A percentile compares a stretch with the other conserved stretches of the same genome.
Evolutionary conservation across 2,113 vertebrate genomes (phyloP).

Genomic region (Guaruba guarouba): DNA sequence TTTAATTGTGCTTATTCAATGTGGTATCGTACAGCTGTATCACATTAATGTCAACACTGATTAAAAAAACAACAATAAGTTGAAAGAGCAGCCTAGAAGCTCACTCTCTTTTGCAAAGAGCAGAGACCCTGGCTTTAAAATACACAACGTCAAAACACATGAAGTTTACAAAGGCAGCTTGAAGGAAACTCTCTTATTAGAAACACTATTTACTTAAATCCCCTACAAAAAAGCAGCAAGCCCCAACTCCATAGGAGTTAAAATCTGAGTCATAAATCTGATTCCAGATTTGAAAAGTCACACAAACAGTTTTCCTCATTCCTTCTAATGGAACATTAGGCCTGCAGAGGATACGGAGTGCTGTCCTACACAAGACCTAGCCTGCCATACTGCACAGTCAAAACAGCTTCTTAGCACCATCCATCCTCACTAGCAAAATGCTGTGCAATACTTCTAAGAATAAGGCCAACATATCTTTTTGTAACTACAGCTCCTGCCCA

Average conservation of each 20-base stretch:
- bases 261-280: background rate
- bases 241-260: background rate
- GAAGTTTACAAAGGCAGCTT: background rate
- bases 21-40: background rate
- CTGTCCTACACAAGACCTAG: background rate
- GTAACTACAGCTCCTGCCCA: background rate
- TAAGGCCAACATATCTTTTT: background rate
- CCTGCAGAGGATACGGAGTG: background rate
- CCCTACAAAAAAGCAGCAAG: background rate
- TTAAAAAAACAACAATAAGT: background rate
- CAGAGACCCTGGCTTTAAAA: background rate
- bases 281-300: background rate
- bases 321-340: background rate
- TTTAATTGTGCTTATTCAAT: background rate
- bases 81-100: background rate
- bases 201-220: background rate
- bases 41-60: background rate
- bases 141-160: background rate
- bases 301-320: accelerated
- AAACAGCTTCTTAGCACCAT: background rate
- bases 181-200: background rate
- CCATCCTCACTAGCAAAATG: background rate
- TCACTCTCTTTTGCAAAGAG: background rate
- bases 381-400: background rate
- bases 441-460: background rate